Conservation (phyloP, 2,888 invertebrate species). For the Sphaerophoria taeniata region DNA sequence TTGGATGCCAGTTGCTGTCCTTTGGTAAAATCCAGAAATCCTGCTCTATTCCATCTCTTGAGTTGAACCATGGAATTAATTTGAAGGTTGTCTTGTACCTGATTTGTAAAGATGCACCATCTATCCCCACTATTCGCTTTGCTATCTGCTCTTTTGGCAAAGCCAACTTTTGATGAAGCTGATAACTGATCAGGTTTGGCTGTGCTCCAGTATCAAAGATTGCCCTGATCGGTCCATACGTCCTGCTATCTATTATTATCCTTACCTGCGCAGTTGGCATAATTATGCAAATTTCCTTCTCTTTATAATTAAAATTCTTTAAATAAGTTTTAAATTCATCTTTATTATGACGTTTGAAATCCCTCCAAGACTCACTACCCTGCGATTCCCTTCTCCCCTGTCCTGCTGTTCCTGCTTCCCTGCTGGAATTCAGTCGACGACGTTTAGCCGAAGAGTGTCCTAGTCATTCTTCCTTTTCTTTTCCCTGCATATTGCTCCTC, state of each 20-base stretch:
- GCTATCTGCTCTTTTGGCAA: not conserved
- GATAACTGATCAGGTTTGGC: not conserved
- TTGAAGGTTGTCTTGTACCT: not conserved
- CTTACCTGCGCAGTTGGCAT: no score
- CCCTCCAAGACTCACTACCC: not conserved
- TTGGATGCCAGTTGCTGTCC: slow-evolving; percentile 6
- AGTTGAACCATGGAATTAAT: slow-evolving; percentile 13
- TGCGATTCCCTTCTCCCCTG: not conserved
- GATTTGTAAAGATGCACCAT: not conserved
- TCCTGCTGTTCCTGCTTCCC: not conserved
- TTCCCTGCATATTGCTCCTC: not conserved
- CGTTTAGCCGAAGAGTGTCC: not conserved
- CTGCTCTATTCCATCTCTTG: not conserved
- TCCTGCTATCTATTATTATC: not conserved
- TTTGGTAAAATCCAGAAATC: slow-evolving; percentile 15
- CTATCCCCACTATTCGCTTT: not conserved
- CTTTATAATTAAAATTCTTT: not conserved
- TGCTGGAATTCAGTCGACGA: not conserved
- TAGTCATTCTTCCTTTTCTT: not conserved
- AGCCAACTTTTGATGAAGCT: not conserved
- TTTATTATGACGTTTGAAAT: not conserved
- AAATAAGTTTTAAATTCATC: not conserved
- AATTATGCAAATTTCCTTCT: not conserved
- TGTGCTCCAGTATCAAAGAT: not conserved
- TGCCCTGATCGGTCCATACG: not conserved